These are phyloP conservation scores for Oncorhynchus clarkii DNA, from an alignment of 2,113 vertebrate genomes.

Conservation along the genomic window DNA sequence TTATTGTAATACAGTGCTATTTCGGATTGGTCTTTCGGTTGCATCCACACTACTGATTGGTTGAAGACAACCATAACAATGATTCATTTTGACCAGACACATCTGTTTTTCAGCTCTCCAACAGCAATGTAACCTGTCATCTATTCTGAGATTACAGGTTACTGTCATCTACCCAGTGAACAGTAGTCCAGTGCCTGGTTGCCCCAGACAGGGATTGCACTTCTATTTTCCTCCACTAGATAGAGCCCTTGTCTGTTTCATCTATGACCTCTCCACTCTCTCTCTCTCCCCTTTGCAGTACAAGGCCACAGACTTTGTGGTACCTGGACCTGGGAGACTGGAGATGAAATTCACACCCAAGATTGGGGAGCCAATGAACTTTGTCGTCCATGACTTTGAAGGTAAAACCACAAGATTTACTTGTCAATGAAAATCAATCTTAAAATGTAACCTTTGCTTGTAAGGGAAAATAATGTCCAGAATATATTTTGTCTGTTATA, in stretches of 20 bases:
- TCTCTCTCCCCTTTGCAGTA: slow-evolving; percentile 73
- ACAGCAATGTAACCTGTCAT: too few species aligned
- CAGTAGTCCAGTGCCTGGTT: too few species aligned
- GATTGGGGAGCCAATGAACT: slow-evolving; percentile 80
- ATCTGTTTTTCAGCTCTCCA: too few species aligned
- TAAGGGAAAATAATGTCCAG: too few species aligned
- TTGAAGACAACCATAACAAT: too few species aligned
- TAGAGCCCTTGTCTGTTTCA: not conserved
- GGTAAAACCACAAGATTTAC: slow-evolving; percentile 62
- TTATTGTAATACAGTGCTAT: too few species aligned
- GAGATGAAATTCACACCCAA: slow-evolving; percentile 90
- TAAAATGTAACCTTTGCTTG: not conserved
- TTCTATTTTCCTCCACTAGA: not conserved
- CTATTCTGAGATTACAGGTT: too few species aligned
- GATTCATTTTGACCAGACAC: too few species aligned
- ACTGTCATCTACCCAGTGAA: too few species aligned
- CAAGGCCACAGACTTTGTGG: slow-evolving; percentile 96
- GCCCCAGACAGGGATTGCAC: not conserved
- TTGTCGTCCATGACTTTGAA: slow-evolving; percentile 85
- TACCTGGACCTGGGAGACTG: slow-evolving; percentile 89
- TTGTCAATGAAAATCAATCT: not conserved
- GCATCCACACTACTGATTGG: too few species aligned
- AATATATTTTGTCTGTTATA: not conserved
- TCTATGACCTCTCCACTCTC: not conserved
- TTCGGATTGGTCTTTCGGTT: too few species aligned